These are phyloP conservation scores for Poecilia picta DNA, from an alignment of 2,797 vertebrate species.

Conservation along the genomic window DNA sequence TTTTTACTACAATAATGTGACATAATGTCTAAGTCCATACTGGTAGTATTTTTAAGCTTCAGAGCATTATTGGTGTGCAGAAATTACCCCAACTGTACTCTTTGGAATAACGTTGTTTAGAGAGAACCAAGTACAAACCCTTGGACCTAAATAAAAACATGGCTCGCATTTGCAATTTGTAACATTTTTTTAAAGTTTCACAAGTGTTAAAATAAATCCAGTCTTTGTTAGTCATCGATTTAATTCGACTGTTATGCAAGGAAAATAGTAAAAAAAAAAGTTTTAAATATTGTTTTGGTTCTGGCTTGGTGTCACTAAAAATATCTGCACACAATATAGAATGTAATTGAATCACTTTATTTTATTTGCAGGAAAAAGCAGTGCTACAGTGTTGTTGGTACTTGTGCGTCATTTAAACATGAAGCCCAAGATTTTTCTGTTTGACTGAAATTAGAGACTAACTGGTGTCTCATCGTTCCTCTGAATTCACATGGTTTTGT, in stretches of 20 bases:
- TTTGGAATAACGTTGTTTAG: not conserved
- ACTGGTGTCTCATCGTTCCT: not conserved
- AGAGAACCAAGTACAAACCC: not conserved
- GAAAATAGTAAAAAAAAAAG: not conserved
- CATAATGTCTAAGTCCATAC: not conserved
- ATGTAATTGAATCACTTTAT: not conserved
- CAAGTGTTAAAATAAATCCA: not conserved
- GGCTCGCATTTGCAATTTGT: not conserved
- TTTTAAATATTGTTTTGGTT: not conserved
- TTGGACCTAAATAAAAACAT: not conserved
- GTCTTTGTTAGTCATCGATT: not conserved
- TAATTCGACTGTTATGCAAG: not conserved
- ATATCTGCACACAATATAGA: not conserved
- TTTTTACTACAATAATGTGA: not conserved
- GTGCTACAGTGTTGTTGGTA: not conserved
- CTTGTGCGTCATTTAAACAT: not conserved
- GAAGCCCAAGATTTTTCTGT: not conserved
- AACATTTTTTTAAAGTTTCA: not conserved
- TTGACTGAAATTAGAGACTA: not conserved
- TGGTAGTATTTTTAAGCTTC: not conserved
- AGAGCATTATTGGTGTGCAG: not conserved
- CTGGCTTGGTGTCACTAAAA: not conserved
- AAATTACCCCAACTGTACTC: not conserved
- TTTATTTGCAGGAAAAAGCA: not conserved
- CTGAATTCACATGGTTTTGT: conserved; percentile 1